Evolutionary conservation across 2,113 vertebrate species (phyloP).

Genomic region (Arothron firmamentum): DNA sequence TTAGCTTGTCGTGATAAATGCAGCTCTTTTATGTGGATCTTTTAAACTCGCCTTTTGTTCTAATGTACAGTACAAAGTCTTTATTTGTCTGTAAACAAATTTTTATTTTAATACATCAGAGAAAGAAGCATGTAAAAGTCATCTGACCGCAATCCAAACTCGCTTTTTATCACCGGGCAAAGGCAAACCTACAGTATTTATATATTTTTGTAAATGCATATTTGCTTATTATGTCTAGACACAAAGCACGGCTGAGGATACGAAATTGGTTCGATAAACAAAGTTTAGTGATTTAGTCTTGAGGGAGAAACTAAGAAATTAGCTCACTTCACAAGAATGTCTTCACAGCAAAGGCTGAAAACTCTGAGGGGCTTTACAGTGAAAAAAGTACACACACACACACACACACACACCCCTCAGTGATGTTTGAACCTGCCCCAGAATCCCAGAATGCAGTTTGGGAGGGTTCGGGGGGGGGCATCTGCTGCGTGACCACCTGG

Average conservation of each 20-base stretch:
- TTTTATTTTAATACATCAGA: background rate
- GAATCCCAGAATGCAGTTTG: constrained; percentile 13
- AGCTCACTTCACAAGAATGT: constrained; percentile 26
- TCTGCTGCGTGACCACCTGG: constrained; percentile 31
- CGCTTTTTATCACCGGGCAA: background rate
- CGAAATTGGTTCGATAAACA: too few relatives aligned
- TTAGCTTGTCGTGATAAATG: background rate
- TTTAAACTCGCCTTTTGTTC: background rate
- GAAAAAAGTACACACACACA: constrained; percentile 7
- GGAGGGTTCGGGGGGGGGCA: constrained; percentile 20
- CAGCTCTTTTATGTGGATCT: background rate
- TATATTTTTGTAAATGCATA: too few relatives aligned
- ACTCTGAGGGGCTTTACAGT: constrained; percentile 10
- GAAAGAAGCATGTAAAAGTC: background rate
- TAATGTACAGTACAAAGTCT: background rate
- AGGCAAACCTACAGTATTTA: background rate
- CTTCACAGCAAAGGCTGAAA: constrained; percentile 8
- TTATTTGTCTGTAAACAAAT: background rate
- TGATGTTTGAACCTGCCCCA: constrained; percentile 43
- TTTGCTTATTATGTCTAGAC: too few relatives aligned
- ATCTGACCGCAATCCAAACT: background rate
- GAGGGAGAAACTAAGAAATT: constrained; percentile 3
- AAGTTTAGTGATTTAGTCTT: background rate
- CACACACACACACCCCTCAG: constrained; percentile 11
- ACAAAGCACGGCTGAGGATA: too few relatives aligned